Evolutionary conservation across 2,113 vertebrate species (phyloP).

Genomic region (Bucco capensis): DNA sequence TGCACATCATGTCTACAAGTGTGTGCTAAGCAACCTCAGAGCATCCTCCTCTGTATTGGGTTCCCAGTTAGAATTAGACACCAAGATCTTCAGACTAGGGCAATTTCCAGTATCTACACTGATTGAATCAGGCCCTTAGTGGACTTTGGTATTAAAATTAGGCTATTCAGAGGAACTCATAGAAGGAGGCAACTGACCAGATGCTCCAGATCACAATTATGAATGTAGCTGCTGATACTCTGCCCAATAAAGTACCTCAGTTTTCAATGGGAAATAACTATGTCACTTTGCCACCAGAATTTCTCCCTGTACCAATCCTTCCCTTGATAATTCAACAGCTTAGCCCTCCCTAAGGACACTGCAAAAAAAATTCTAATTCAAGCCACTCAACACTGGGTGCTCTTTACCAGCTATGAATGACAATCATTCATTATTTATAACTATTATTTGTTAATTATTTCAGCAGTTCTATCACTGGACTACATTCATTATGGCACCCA

Average conservation of each 20-base stretch:
- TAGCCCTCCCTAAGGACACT: not conserved
- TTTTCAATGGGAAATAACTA: not conserved
- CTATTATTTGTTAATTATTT: not conserved
- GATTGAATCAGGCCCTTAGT: not conserved
- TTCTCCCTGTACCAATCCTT: not conserved
- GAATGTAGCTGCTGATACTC: not conserved
- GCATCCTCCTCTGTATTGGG: not conserved
- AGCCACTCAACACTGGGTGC: not conserved
- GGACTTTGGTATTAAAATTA: not conserved
- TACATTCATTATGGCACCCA: not conserved
- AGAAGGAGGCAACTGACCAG: not conserved
- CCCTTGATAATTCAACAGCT: not conserved
- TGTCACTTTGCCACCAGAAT: not conserved
- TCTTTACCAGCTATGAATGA: not conserved
- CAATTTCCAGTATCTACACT: not conserved
- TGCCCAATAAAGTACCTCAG: not conserved
- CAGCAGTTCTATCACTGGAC: not conserved
- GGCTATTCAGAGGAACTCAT: not conserved
- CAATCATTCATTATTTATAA: not conserved
- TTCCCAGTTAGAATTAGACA: not conserved
- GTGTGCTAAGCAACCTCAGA: not conserved
- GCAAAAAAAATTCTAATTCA: not conserved
- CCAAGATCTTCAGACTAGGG: not conserved
- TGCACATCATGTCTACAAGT: accelerated
- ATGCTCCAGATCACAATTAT: not conserved